Conservation (phyloP, 2,113 vertebrate genomes). For the Jaculus jaculus region DNA sequence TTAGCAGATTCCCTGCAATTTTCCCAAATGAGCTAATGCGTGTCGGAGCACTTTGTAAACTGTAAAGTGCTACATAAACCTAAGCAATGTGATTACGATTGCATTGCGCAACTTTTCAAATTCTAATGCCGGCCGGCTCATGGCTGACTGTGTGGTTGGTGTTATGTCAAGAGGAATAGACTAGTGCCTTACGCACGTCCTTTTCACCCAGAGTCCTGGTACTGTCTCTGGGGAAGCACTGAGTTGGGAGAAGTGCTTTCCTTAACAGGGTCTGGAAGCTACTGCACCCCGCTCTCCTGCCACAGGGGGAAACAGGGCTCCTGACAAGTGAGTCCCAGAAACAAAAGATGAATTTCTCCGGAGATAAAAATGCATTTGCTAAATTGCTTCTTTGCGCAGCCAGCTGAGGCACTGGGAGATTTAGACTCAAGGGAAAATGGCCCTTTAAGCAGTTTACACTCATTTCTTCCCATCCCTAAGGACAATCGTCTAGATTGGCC, state of each 20-base stretch:
- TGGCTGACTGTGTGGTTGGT: constrained; percentile 13
- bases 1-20: constrained; percentile 57
- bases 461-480: constrained; percentile 40
- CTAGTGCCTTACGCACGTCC: background rate
- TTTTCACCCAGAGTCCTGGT: background rate
- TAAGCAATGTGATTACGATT: background rate
- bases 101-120: background rate
- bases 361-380: constrained; percentile 53
- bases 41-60: constrained; percentile 36
- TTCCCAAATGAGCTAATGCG: constrained; percentile 32
- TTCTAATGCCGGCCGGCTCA: background rate
- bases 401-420: constrained; percentile 50
- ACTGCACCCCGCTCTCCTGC: background rate
- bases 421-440: constrained; percentile 50
- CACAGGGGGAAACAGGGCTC: background rate
- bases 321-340: constrained; percentile 51
- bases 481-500: constrained; percentile 12
- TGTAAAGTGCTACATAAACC: background rate
- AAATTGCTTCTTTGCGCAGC: constrained; percentile 72
- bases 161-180: constrained; percentile 44
- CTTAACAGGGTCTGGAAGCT: constrained; percentile 3
- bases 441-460: constrained; percentile 58
- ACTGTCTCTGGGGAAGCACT: constrained; percentile 52
- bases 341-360: constrained; percentile 57
- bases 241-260: background rate